Percentiles rank a stretch among this genome's conserved stretches.
Evolutionary conservation across 1,140 invertebrate genomes (phyloP).

Genomic region (Caenorhabditis latens): DNA sequence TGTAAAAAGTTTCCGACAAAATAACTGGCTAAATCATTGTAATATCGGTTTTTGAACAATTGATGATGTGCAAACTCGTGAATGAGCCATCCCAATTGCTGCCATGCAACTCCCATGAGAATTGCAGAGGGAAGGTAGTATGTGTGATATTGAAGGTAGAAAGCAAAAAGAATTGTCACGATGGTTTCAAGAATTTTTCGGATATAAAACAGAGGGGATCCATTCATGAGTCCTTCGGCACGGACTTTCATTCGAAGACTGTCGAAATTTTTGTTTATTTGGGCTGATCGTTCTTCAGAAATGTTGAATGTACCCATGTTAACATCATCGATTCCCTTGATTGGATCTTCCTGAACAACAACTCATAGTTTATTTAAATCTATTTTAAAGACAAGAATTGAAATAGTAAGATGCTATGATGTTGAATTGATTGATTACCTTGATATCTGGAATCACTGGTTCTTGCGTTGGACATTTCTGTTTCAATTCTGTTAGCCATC

Average conservation of each 20-base stretch:
- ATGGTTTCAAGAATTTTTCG: constrained; percentile 69
- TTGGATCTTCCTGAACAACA: constrained; percentile 58
- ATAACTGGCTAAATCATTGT: constrained; percentile 65
- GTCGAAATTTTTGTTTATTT: constrained; percentile 73
- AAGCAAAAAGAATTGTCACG: constrained; percentile 69
- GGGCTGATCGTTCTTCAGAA: constrained; percentile 67
- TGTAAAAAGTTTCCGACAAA: constrained; percentile 36
- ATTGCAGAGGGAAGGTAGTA: constrained; percentile 73
- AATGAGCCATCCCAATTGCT: constrained; percentile 75
- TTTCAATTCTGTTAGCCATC: constrained; percentile 70
- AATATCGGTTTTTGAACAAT: constrained; percentile 69
- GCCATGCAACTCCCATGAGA: constrained; percentile 77
- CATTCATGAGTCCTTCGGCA: constrained; percentile 70
- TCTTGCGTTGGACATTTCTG: constrained; percentile 65
- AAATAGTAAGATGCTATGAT: too few species aligned
- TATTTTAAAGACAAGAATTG: too few species aligned
- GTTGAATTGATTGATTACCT: constrained; percentile 18
- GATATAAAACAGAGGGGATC: constrained; percentile 69
- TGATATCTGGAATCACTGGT: constrained; percentile 58
- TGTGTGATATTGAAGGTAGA: constrained; percentile 71
- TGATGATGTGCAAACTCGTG: constrained; percentile 77
- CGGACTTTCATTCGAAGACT: constrained; percentile 70
- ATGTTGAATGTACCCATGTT: constrained; percentile 75
- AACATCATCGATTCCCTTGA: constrained; percentile 72
- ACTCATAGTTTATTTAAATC: too few species aligned